Evolutionary conservation across 37 sponge, comb jelly and placozoan species (phyloP).

Genomic region (Axinella damicornis): DNA sequence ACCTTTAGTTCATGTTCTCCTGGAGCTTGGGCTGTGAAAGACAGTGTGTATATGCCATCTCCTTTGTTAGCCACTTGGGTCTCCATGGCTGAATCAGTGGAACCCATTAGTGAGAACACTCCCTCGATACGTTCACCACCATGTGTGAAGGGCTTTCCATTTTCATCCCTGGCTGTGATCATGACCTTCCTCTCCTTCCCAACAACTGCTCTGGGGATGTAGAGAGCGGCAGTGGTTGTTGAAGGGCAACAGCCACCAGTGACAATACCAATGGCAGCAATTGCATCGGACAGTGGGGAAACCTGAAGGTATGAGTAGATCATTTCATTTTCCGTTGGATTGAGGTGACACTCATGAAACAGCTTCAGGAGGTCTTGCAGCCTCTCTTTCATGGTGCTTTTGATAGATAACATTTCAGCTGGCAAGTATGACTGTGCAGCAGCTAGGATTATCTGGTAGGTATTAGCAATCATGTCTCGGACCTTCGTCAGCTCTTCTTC

Average conservation of each 20-base stretch:
- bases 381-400: not conserved
- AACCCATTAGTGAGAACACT: not conserved
- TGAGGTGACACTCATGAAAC: not conserved
- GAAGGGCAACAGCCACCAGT: conserved; percentile 3
- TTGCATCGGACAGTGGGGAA: not conserved
- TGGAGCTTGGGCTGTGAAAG: conserved; percentile 3
- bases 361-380: not conserved
- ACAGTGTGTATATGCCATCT: conserved; percentile 26
- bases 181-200: conserved; percentile 6
- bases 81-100: not conserved
- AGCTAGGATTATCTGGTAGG: not conserved
- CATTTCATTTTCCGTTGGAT: not conserved
- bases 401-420: conserved; percentile 34
- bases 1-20: conserved; percentile 35
- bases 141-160: conserved; percentile 14
- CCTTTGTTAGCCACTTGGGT: not conserved
- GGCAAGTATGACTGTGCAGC: conserved; percentile 23
- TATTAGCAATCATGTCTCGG: not conserved
- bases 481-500: conserved; percentile 13
- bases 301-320: not conserved
- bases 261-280: conserved; percentile 2
- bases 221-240: not conserved
- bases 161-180: not conserved
- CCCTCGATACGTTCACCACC: conserved; percentile 15
- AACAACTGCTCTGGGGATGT: not conserved